Conservation (phyloP, 2,888 invertebrate genomes). For the Aphidius colemani region DNA sequence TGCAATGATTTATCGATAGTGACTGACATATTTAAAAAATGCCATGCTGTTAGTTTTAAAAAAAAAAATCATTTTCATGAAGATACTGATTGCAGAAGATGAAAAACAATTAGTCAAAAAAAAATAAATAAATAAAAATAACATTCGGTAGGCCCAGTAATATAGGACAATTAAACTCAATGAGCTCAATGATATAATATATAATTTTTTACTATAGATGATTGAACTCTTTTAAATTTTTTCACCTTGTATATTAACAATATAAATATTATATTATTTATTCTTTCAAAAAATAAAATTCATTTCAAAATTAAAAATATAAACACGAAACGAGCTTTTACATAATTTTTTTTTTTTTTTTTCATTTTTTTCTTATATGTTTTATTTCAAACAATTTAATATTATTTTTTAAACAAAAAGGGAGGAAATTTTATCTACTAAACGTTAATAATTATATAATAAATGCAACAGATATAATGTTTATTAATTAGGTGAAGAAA, state of each 20-base stretch:
- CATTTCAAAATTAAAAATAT: not conserved
- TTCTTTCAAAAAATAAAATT: too few species aligned
- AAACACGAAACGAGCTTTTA: conserved; percentile 5
- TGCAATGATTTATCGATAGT: conserved; percentile 11
- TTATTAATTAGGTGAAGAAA: conserved; percentile 53
- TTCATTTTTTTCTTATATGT: conserved; percentile 1
- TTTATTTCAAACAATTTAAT: conserved; percentile 15
- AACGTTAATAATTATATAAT: conserved; percentile 29
- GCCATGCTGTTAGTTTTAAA: conserved; percentile 57
- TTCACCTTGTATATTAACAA: too few species aligned
- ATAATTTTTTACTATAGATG: too few species aligned
- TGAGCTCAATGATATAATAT: not conserved
- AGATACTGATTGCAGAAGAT: not conserved
- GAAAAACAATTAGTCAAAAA: not conserved
- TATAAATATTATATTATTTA: too few species aligned
- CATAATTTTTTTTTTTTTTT: conserved; percentile 10
- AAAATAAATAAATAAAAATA: not conserved
- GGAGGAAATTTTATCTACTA: conserved; percentile 1
- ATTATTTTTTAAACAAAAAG: conserved; percentile 23
- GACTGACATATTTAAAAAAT: conserved; percentile 39
- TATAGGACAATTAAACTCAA: not conserved
- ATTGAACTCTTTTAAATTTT: too few species aligned
- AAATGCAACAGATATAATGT: conserved; percentile 33
- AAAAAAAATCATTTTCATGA: not conserved
- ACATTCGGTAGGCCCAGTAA: conserved; percentile 10